These are phyloP conservation scores for Melikaiella ostensackeni DNA, from an alignment of 2,888 invertebrate genomes.

Conservation along the genomic window DNA sequence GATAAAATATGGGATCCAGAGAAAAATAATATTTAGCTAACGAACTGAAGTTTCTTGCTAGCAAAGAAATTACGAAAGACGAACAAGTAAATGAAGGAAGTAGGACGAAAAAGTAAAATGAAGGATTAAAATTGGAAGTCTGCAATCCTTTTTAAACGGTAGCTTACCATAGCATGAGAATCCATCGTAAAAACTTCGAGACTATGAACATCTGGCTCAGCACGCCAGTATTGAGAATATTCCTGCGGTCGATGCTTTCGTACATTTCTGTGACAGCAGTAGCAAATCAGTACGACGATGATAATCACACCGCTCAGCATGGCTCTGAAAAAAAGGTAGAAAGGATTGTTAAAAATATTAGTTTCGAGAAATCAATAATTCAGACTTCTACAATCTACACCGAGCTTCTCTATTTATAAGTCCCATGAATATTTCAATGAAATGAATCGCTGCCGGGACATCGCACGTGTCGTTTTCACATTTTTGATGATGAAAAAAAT, in stretches of 20 bases:
- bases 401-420: background rate
- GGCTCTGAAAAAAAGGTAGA: slow-evolving; percentile 80
- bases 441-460: background rate
- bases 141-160: slow-evolving; percentile 18
- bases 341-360: slow-evolving; percentile 12
- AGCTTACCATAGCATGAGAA: slow-evolving; percentile 74
- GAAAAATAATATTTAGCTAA: background rate
- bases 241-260: slow-evolving; percentile 78
- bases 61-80: background rate
- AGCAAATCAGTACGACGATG: slow-evolving; percentile 87
- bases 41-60: background rate
- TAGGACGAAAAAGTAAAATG: slow-evolving; percentile 11
- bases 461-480: background rate
- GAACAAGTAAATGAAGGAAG: background rate
- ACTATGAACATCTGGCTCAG: slow-evolving; percentile 78
- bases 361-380: background rate
- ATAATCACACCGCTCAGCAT: slow-evolving; percentile 88
- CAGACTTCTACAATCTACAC: background rate
- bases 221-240: slow-evolving; percentile 77
- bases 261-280: slow-evolving; percentile 83
- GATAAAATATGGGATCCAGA: background rate
- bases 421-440: background rate
- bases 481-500: background rate
- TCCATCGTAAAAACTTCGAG: slow-evolving; percentile 80
- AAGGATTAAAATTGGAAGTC: slow-evolving; percentile 16